A percentile compares a stretch with the other conserved stretches of the same genome.
Evolutionary conservation across 2,888 invertebrate genomes (phyloP).

Genomic region (Eupeodes luniger): DNA sequence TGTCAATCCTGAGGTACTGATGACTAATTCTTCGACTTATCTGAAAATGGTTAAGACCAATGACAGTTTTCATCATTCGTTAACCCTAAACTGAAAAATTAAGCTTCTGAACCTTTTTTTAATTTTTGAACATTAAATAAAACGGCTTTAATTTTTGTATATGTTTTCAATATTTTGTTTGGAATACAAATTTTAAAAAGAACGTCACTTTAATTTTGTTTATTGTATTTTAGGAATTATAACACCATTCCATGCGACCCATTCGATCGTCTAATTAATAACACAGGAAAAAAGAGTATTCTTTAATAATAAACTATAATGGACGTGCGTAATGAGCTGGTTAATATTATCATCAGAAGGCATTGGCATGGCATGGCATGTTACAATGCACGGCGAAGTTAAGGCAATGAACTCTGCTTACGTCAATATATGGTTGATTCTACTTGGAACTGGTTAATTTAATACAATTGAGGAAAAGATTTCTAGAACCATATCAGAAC

Average conservation of each 20-base stretch:
- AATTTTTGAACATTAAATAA: too few species aligned
- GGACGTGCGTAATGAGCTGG: not conserved
- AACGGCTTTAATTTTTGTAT: too few species aligned
- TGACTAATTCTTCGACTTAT: too few species aligned
- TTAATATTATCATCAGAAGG: not conserved
- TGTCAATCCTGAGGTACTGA: too few species aligned
- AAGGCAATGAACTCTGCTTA: slow-evolving; percentile 19
- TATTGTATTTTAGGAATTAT: not conserved
- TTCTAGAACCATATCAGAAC: not conserved
- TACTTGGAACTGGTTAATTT: not conserved
- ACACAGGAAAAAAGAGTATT: not conserved
- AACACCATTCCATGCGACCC: not conserved
- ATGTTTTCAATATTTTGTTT: too few species aligned
- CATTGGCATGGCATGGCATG: slow-evolving; percentile 13
- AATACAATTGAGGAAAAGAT: not conserved
- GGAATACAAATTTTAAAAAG: too few species aligned
- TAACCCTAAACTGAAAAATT: too few species aligned
- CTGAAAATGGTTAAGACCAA: too few species aligned
- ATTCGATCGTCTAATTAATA: not conserved
- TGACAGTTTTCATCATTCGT: too few species aligned
- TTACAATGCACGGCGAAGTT: not conserved
- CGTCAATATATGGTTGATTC: not conserved
- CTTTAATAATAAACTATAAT: not conserved
- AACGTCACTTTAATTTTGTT: too few species aligned
- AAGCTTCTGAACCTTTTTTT: too few species aligned